These are phyloP conservation scores for Coregonus clupeaformis DNA, from an alignment of 2,113 vertebrate species.

Conservation along the genomic window DNA sequence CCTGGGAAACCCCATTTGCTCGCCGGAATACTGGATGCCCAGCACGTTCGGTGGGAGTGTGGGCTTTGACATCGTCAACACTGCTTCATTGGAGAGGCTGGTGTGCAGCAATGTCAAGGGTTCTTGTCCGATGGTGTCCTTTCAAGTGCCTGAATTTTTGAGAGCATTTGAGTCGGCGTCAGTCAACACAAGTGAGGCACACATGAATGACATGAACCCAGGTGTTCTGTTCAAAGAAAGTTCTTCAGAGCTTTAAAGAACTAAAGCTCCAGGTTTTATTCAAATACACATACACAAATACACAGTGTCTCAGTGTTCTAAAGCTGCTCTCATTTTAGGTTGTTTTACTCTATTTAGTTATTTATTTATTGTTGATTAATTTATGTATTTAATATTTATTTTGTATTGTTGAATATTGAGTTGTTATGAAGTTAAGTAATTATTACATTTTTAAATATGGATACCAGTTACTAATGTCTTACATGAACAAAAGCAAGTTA, in stretches of 20 bases:
- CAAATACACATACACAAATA: background rate
- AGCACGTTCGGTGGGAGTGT: conserved; percentile 86
- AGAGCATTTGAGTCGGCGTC: conserved; percentile 7
- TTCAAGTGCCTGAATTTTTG: conserved; percentile 68
- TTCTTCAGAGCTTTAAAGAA: conserved; percentile 77
- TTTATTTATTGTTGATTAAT: conserved; percentile 34
- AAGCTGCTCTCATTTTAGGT: too few relatives aligned
- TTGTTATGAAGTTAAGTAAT: background rate
- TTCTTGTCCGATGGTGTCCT: conserved; percentile 77
- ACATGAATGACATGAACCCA: conserved; percentile 73
- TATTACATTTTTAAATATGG: background rate
- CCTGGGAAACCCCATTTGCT: conserved; percentile 87
- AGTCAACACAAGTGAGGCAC: background rate
- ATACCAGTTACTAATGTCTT: background rate
- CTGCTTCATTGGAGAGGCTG: conserved; percentile 82
- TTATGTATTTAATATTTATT: conserved; percentile 11
- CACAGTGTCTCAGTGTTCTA: too few relatives aligned
- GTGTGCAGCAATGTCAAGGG: conserved; percentile 82
- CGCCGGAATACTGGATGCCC: conserved; percentile 90
- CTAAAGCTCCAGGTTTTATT: background rate
- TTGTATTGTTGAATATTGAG: background rate
- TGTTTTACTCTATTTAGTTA: conserved; percentile 53
- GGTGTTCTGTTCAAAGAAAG: conserved; percentile 79
- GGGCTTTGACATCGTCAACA: conserved; percentile 84
- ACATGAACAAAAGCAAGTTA: too few relatives aligned